Evolutionary conservation across 2,888 invertebrate genomes (phyloP).

Genomic region (Machimus atricapillus): DNA sequence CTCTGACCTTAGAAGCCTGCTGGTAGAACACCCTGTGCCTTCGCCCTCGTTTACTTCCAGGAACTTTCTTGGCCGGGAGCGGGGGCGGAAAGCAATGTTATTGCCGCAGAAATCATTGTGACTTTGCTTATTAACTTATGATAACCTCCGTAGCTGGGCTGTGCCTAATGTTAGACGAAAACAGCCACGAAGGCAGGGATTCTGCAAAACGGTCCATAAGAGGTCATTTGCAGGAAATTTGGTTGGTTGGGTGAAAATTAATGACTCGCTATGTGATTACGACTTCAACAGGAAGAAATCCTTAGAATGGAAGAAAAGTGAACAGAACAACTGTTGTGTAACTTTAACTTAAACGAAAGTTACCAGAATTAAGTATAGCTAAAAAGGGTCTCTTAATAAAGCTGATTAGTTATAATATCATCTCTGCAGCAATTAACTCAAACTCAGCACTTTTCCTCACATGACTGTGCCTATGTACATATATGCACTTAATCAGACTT

Average conservation of each 20-base stretch:
- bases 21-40: neutral
- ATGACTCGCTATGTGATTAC: slow-evolving; percentile 36
- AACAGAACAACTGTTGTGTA: neutral
- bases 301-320: neutral
- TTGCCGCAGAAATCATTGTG: slow-evolving; percentile 38
- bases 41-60: neutral
- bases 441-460: too few species aligned
- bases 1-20: slow-evolving; percentile 13
- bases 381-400: neutral
- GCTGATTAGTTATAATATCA: neutral
- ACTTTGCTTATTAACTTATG: slow-evolving; percentile 40
- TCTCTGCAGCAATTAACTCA: neutral
- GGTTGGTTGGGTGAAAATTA: slow-evolving; percentile 26
- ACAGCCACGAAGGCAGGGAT: slow-evolving; percentile 8
- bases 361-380: neutral
- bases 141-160: slow-evolving; percentile 13
- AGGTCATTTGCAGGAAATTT: slow-evolving; percentile 32
- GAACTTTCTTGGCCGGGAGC: neutral
- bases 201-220: slow-evolving; percentile 30
- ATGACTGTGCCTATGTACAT: too few species aligned
- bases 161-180: slow-evolving; percentile 34
- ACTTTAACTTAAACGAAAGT: neutral
- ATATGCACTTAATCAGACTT: neutral
- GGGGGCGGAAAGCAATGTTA: slow-evolving; percentile 19
- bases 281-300: neutral